Percentiles rank a stretch among this genome's conserved stretches.
phyloP scores from a whole-genome alignment of 2,797 vertebrate genomes.

The Clarias pachynema region DNA sequence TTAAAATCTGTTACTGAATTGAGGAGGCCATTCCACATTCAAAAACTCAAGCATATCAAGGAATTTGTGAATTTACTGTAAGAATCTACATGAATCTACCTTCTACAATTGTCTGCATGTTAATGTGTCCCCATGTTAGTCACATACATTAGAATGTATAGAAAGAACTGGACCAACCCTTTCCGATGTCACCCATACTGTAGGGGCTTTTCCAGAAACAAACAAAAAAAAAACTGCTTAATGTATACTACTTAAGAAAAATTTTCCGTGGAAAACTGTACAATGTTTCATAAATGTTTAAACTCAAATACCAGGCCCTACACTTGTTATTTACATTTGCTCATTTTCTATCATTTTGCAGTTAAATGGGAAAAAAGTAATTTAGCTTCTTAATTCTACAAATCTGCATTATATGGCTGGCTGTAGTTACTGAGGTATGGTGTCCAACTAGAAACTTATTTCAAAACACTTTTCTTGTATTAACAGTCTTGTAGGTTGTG shows the following conservation, averaged over 20 bases:
- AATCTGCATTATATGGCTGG: slow-evolving; percentile 60
- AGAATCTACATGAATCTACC: no score
- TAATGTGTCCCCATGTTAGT: no score
- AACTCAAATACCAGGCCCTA: neutral
- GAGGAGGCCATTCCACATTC: neutral
- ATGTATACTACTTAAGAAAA: neutral
- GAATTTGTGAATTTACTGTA: neutral
- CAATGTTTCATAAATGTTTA: neutral
- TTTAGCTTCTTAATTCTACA: slow-evolving; percentile 67
- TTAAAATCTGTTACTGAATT: neutral
- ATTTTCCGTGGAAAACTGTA: neutral
- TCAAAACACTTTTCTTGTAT: neutral
- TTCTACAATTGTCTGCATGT: neutral
- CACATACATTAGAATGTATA: neutral
- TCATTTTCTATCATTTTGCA: neutral
- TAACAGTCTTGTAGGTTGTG: slow-evolving; percentile 1
- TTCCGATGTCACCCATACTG: no score
- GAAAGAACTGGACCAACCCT: neutral
- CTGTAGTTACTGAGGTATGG: neutral
- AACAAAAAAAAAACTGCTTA: neutral
- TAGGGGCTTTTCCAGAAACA: no score
- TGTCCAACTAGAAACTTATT: neutral
- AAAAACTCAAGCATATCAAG: neutral
- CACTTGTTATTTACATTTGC: neutral
- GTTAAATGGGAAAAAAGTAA: slow-evolving; percentile 41